phyloP scores from a whole-genome alignment of 2,113 vertebrate genomes.

The Paradisaea rubra region DNA sequence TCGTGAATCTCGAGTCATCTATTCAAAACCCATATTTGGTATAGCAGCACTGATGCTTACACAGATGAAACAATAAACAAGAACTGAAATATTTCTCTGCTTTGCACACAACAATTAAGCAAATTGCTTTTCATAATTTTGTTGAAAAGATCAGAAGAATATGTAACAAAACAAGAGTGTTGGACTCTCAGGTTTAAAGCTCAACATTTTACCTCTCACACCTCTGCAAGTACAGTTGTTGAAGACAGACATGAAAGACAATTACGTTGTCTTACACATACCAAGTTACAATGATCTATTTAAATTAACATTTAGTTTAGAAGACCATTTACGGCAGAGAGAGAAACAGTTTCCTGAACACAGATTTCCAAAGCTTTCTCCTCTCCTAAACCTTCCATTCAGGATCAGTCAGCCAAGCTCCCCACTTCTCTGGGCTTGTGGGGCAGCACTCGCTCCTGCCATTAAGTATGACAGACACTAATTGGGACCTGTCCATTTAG shows the following conservation, averaged over 20 bases:
- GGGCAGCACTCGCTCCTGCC: not conserved
- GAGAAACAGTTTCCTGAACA: not conserved
- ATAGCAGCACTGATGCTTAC: not conserved
- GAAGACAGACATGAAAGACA: not conserved
- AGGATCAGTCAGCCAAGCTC: not conserved
- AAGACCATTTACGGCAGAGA: not conserved
- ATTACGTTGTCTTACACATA: not conserved
- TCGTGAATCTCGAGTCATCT: not conserved
- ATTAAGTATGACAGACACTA: rapidly evolving
- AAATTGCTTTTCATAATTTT: not conserved
- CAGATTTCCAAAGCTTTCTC: not conserved
- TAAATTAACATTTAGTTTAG: not conserved
- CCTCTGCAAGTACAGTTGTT: not conserved
- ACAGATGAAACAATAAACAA: not conserved
- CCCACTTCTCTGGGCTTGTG: rapidly evolving
- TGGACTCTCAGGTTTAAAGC: not conserved
- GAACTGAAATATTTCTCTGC: not conserved
- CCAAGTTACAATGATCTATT: not conserved
- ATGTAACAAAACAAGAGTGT: not conserved
- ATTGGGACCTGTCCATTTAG: not conserved
- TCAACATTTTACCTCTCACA: not conserved
- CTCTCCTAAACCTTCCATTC: not conserved
- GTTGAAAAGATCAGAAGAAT: not conserved
- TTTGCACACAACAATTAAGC: not conserved
- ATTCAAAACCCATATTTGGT: not conserved